Percentiles rank a stretch among this genome's conserved stretches.
Evolutionary conservation across 2,113 vertebrate species (phyloP).

Genomic region (Silurus asotus): DNA sequence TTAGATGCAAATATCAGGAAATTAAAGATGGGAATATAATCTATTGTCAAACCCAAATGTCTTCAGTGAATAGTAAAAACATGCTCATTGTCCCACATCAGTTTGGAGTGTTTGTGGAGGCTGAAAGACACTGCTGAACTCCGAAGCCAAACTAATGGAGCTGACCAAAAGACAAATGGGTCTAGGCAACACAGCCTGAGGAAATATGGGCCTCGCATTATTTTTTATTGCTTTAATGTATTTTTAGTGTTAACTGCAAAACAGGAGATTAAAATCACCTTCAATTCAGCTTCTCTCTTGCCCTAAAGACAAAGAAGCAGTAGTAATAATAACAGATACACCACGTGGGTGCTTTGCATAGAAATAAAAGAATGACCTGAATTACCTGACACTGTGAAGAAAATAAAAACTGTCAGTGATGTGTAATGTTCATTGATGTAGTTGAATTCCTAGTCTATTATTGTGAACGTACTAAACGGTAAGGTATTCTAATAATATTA

Average conservation of each 20-base stretch:
- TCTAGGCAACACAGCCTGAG: slow-evolving; percentile 66
- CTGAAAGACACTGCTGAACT: slow-evolving; percentile 62
- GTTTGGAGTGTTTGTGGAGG: slow-evolving; percentile 66
- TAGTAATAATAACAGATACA: slow-evolving; percentile 37
- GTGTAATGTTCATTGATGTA: slow-evolving; percentile 19
- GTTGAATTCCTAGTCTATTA: not conserved
- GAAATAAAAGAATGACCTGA: slow-evolving; percentile 55
- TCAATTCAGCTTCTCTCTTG: slow-evolving; percentile 52
- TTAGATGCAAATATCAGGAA: not conserved
- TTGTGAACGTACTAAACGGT: not conserved
- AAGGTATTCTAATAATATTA: not conserved
- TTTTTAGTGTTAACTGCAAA: slow-evolving; percentile 73
- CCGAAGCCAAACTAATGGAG: slow-evolving; percentile 68
- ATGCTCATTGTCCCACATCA: slow-evolving; percentile 59
- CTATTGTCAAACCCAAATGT: not conserved
- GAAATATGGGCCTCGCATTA: slow-evolving; percentile 69
- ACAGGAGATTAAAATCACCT: slow-evolving; percentile 66
- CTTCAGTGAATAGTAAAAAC: not conserved
- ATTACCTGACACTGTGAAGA: not conserved
- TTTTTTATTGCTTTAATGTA: slow-evolving; percentile 72
- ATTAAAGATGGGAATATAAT: not conserved
- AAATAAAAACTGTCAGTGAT: slow-evolving; percentile 11
- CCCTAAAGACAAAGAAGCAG: slow-evolving; percentile 50
- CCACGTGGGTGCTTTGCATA: slow-evolving; percentile 49
- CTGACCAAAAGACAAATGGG: slow-evolving; percentile 75